Base-by-base conservation (phyloP, 1,140 invertebrate genomes). In the Drosophila arawakana region DNA sequence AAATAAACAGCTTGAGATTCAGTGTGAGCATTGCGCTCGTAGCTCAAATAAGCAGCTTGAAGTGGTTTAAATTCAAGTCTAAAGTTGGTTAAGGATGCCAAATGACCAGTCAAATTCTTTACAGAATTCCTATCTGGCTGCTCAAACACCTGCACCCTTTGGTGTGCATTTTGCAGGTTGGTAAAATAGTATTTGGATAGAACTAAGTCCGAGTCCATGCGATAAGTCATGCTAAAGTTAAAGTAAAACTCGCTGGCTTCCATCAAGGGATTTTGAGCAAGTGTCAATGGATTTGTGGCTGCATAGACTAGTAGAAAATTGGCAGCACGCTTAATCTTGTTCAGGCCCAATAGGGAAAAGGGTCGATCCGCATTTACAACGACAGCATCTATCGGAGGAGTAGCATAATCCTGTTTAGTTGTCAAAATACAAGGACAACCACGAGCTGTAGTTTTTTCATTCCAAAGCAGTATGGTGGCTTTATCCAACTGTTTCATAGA, bases 171-270 rank as follows among this genome's bases (percentile, higher is more conserved):
- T 0, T 25, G 2, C 7, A 54, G 2, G 0, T 34, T 8, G 2
- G 55, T 55, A 9, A 86, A 83, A 47, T 77, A 84, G 30, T 80
- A 75, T 3, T 89, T 47, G 1, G 70, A 37, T 73, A 76, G 75
- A 11, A 78, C 1, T 2, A 88, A 3, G 30, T 88, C 73, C 7
- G 83, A 88, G 25, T 88, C 83, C 49, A 37, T 15, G 7, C 83
- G 83, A 55, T 88, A 88, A 35, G 54, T 83, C 83, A 88, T 88
- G 2, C 73, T 82, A 2, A 75, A 47, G n/a, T 89, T 84, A 10
- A 84, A 88, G 8, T 25, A 5, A 41, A 25, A 34, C 3, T 70
- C 34, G 4, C 34, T 43, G n/a, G 15, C 2, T 7, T n/a, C 2
- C 4, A 4, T 7, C 0, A 43, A 1, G 0, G 66, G 62, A 30